Percentiles rank a stretch among this genome's conserved stretches.
These are phyloP conservation scores for Trichechus manatus DNA, from an alignment of 2,113 vertebrate genomes.

Conservation along the genomic window DNA sequence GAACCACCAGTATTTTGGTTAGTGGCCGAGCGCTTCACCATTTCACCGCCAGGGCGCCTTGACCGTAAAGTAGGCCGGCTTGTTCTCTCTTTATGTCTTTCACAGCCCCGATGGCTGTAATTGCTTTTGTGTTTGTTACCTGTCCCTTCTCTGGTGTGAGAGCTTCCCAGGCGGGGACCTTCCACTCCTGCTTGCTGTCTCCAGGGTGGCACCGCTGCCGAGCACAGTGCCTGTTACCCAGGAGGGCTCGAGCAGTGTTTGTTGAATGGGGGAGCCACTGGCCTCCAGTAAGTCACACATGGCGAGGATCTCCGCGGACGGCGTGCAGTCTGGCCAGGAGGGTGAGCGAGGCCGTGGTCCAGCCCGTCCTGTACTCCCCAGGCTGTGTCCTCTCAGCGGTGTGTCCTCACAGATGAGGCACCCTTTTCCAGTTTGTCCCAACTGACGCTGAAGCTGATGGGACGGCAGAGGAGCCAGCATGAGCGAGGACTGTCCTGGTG, in stretches of 20 bases:
- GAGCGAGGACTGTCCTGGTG: fast-evolving
- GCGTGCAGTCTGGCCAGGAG: background rate
- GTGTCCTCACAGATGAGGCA: background rate
- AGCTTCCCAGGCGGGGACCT: background rate
- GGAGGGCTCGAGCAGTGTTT: background rate
- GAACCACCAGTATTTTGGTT: too few relatives aligned
- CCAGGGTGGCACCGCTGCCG: background rate
- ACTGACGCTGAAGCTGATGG: background rate
- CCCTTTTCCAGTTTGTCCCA: background rate
- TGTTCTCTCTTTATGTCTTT: background rate
- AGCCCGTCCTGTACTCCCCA: background rate
- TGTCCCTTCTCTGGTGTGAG: background rate
- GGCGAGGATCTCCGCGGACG: background rate
- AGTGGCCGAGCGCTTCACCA: too few relatives aligned
- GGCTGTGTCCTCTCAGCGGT: background rate
- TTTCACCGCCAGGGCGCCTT: too few relatives aligned
- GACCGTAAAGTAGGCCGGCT: too few relatives aligned
- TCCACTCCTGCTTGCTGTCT: background rate
- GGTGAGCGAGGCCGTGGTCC: background rate
- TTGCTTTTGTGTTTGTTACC: background rate
- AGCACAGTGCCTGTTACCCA: background rate
- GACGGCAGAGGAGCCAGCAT: background rate
- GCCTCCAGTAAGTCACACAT: fast-evolving
- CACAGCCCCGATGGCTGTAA: too few relatives aligned
- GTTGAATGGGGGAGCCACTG: too few relatives aligned